Base-by-base conservation (phyloP, 2,797 vertebrate species). In the Sebastes oblongus region DNA sequence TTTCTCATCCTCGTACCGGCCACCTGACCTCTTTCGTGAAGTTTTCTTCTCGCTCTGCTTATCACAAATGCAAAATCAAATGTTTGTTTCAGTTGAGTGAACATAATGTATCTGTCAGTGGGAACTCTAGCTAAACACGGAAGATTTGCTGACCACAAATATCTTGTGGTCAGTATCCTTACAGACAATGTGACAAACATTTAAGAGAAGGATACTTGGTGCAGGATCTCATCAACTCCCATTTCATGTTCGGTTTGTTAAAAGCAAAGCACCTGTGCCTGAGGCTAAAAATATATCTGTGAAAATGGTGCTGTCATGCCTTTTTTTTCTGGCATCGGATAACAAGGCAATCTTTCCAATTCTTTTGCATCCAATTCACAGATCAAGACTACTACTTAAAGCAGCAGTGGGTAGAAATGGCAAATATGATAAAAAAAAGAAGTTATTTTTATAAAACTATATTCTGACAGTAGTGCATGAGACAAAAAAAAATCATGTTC, bases 361-460 rank as follows among this genome's bases (percentile, higher is more conserved):
- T 46, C 20, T 20, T 20, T 52, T 29, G 62, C 72, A 58, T 50
- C 54, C n/a, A 42, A 39, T 22, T 70, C 52, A 46, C 4, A 34
- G 55, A 80, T 80, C 62, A 52, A 76, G 12, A 66, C 82, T 66
- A 16, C n/a, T 32, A 72, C 71, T 81, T 77, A 58, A 62, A 3
- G 46, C 46, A 20, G 18, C 8, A 50, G 46, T 50, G 46, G 18
- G 46, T 50, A 50, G 18, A 50, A 50, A 50, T 50, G 46, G 46
- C 18, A 50, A 50, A 50, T 50, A 50, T 50, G 46, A 20, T 4
- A 20, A 50, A 50, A 50, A 50, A 20, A 50, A 50, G 3, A 50
- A 50, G 42, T 50, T 50, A 50, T 50, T 50, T 50, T 50, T 50
- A 9, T 50, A 50, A 50, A 50, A 50, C 46, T 50, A 50, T 50